Evolutionary conservation across 92 coral and sea anemone species (phyloP).

Genomic region (Palythoa heliodiscus): DNA sequence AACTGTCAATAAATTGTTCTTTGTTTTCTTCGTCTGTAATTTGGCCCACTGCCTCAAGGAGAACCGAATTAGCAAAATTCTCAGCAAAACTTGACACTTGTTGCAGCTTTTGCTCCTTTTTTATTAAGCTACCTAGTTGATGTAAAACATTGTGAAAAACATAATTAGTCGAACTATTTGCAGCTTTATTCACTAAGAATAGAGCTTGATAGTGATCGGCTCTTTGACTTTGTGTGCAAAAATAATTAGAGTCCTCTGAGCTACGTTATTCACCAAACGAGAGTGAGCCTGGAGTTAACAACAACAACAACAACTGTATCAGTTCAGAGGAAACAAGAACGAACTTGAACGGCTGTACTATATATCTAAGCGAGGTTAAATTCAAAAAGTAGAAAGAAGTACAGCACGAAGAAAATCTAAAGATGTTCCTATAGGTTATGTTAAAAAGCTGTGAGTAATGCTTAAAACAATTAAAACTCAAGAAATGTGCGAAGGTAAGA

Average conservation of each 20-base stretch:
- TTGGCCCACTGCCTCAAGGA: constrained; percentile 68
- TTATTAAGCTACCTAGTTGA: constrained; percentile 10
- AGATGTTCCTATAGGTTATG: background rate
- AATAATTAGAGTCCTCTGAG: background rate
- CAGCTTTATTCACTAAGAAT: background rate
- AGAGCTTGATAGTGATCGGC: background rate
- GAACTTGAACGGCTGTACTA: background rate
- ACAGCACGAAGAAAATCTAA: background rate
- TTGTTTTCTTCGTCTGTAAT: constrained; percentile 47
- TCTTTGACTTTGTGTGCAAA: background rate
- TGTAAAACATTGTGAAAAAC: constrained; percentile 16
- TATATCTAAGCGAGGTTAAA: background rate
- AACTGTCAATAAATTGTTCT: constrained; percentile 65
- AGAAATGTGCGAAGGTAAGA: constrained; percentile 5
- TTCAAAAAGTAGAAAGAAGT: background rate
- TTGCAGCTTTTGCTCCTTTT: constrained; percentile 1
- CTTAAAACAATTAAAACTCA: background rate
- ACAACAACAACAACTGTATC: no score
- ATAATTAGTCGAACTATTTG: background rate
- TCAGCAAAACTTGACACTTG: constrained; percentile 71
- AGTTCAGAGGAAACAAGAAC: background rate
- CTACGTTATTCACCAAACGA: background rate
- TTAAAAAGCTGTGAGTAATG: background rate
- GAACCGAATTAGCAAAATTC: constrained; percentile 53
- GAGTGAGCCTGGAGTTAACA: background rate